Percentiles rank a stretch among this genome's conserved stretches.
phyloP scores from a whole-genome alignment of 2,113 vertebrate species.

The Cisticola juncidis region DNA sequence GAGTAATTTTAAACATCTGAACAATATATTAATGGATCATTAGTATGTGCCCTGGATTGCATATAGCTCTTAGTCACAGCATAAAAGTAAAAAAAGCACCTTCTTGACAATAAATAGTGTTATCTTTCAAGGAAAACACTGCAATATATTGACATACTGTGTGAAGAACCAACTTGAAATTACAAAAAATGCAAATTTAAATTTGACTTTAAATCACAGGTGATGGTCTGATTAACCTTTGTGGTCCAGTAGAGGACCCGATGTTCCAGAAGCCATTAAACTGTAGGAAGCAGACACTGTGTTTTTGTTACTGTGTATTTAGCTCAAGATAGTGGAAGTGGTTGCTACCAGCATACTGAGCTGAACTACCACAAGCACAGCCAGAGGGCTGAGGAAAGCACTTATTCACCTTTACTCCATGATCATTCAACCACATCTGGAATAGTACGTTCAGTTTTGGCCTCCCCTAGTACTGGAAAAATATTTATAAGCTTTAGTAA shows the following conservation, averaged over 20 bases:
- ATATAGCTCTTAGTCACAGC: not conserved
- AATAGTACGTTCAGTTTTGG: not conserved
- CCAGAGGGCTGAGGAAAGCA: not conserved
- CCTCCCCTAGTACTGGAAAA: not conserved
- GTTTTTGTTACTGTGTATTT: not conserved
- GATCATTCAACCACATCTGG: not conserved
- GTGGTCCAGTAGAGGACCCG: not conserved
- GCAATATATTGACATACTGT: not conserved
- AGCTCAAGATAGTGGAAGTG: not conserved
- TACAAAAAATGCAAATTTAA: not conserved
- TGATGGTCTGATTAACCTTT: not conserved
- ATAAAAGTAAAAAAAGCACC: not conserved
- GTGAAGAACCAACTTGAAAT: not conserved
- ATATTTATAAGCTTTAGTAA: not conserved
- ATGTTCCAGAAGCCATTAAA: not conserved
- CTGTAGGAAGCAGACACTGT: not conserved
- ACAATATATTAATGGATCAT: constrained; percentile 6
- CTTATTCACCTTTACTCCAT: not conserved
- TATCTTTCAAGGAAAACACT: not conserved
- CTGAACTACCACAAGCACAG: not conserved
- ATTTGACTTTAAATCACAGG: not conserved
- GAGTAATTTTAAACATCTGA: constrained; percentile 34
- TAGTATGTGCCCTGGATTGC: not conserved
- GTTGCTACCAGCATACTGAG: not conserved
- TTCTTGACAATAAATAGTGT: not conserved